Conservation (phyloP, 2,113 vertebrate genomes). For the Neotoma lepida region DNA sequence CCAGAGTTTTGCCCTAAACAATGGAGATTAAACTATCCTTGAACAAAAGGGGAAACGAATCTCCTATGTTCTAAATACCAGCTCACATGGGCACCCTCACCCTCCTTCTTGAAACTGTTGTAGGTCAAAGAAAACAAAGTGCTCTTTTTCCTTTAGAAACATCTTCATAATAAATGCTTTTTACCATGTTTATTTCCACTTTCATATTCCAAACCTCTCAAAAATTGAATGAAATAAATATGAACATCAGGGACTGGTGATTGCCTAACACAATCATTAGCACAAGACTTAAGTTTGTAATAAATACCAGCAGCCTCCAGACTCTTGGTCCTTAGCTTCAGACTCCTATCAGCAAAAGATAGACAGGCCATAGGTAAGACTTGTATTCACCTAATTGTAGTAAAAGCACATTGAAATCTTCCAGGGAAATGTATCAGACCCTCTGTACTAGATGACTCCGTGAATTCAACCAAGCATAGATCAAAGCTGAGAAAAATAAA, state of each 20-base stretch:
- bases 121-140: background rate
- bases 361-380: background rate
- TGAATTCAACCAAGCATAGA: background rate
- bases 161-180: background rate
- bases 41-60: background rate
- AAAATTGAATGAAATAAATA: slow-evolving; percentile 26
- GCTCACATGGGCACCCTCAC: background rate
- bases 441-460: background rate
- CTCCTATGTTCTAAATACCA: background rate
- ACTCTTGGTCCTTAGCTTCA: background rate
- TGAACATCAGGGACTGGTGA: background rate
- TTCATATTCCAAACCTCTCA: slow-evolving; percentile 20
- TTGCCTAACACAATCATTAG: background rate
- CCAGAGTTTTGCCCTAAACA: background rate
- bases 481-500: background rate
- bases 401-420: background rate
- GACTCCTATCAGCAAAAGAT: background rate
- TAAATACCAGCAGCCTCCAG: background rate
- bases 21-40: background rate
- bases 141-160: background rate
- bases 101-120: slow-evolving; percentile 7
- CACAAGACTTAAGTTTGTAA: background rate
- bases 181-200: background rate
- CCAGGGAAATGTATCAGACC: background rate
- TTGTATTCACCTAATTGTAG: background rate